phyloP scores from a whole-genome alignment of 2,113 vertebrate genomes.

The Erpornis zantholeuca region DNA sequence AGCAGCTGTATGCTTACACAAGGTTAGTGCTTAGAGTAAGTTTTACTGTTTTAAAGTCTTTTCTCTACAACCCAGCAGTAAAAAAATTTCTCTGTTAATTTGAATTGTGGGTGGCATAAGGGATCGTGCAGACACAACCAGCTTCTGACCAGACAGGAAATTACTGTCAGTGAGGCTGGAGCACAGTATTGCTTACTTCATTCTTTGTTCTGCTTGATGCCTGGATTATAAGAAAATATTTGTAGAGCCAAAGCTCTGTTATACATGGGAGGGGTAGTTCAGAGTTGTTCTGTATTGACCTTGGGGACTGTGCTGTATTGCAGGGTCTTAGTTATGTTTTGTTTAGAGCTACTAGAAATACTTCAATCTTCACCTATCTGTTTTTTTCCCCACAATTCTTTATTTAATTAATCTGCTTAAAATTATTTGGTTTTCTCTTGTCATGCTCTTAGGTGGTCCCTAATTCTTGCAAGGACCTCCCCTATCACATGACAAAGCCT shows the following conservation, averaged over 20 bases:
- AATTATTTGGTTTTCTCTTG: not conserved
- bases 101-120: not conserved
- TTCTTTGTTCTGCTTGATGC: not conserved
- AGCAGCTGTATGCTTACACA: not conserved
- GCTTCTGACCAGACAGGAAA: not conserved
- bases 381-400: not conserved
- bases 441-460: not conserved
- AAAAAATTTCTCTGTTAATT: not conserved
- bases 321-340: not conserved
- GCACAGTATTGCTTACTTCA: not conserved
- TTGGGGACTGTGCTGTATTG: not conserved
- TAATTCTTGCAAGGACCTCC: not conserved
- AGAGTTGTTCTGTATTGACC: not conserved
- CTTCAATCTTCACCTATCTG: not conserved
- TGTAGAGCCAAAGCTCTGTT: not conserved
- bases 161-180: not conserved
- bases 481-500: not conserved
- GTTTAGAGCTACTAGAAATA: not conserved
- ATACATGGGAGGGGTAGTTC: not conserved
- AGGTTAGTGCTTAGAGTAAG: not conserved
- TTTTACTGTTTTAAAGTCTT: not conserved
- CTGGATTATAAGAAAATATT: constrained; percentile 10
- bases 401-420: not conserved
- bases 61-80: not conserved
- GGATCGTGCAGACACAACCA: not conserved